Evolutionary conservation across 2,888 invertebrate genomes (phyloP).

Genomic region (Volucella bombylans): DNA sequence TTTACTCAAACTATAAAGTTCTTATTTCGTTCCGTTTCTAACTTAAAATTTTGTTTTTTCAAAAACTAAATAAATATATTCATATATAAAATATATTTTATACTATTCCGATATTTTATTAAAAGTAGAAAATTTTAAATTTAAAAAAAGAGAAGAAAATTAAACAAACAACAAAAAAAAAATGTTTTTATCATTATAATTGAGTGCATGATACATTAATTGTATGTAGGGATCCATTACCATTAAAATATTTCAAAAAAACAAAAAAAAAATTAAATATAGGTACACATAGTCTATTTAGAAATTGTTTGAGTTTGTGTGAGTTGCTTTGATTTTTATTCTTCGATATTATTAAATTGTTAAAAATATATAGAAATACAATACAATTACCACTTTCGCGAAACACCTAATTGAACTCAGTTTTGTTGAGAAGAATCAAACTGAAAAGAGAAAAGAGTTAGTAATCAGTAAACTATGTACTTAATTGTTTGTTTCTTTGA

Average conservation of each 20-base stretch:
- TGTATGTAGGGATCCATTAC: constrained; percentile 30
- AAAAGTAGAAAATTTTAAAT: constrained; percentile 40
- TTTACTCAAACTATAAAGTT: constrained; percentile 44
- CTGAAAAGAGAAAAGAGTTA: neutral
- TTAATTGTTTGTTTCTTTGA: constrained; percentile 58
- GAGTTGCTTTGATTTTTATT: constrained; percentile 52
- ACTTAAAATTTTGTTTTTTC: constrained; percentile 15
- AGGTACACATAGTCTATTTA: neutral
- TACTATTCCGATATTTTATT: constrained; percentile 66
- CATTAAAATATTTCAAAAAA: constrained; percentile 8
- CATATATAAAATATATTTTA: constrained; percentile 37
- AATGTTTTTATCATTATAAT: constrained; percentile 32
- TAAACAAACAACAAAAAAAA: constrained; percentile 13
- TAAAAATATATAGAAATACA: constrained; percentile 3
- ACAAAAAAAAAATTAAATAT: neutral
- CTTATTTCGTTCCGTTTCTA: constrained; percentile 63
- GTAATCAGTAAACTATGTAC: constrained; percentile 47
- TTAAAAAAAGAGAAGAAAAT: constrained; percentile 4
- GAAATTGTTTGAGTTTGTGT: constrained; percentile 41
- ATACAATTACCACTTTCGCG: neutral
- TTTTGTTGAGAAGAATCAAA: constrained; percentile 1
- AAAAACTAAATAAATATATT: constrained; percentile 37
- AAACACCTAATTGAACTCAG: no score
- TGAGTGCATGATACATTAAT: constrained; percentile 39
- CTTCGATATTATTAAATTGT: constrained; percentile 10